Evolutionary conservation across 2,888 invertebrate genomes (phyloP), one percentile per base, ranked within the genome.

Genomic region (Dolichomitus sp.): DNA sequence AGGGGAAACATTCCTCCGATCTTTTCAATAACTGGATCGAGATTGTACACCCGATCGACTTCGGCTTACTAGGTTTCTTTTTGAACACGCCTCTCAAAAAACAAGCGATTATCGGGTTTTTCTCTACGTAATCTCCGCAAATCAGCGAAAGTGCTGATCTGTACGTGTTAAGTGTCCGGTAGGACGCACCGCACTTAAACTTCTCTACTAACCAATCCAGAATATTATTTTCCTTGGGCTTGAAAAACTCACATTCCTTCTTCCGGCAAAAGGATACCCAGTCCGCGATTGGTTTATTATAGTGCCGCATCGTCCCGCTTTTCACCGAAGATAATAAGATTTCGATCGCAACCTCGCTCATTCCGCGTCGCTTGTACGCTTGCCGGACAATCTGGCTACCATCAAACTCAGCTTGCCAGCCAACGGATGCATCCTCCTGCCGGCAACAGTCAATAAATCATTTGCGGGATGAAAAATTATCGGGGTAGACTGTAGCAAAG

Each of bases 391-490:
- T 50, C n/a, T 50, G 50, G n/a, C 50, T 17, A 14, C 50, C 50
- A 50, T 50, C 19, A 50, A 50, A 65, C 84, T 70, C 74, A 91
- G 69, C n/a, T 84, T 83, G 37, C 48, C 61, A 61, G 78, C 70
- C 42, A 33, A 33, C 33, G 33, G 33, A 33, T 33, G 33, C 33
- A 4, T 33, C 33, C 6, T 33, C 33, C 6, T 6, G 33, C 33
- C 6, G 23, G 23, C 23, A 23, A n/a, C 17, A 50, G 17, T 50
- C 17, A 50, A 50, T 6, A 50, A 17, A 17, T 50, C 50, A n/a
- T 14, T 6, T n/a, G 50, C 50, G 2, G 50, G 50, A n/a, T 50
- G 17, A 17, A 50, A 50, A 17, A 17, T 6, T n/a, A 50, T 50
- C 50, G 50, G 50, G 17, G 50, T 2, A n/a, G 50, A 50, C n/a